Percentiles rank a stretch among this genome's conserved stretches.
Evolutionary conservation across 2,888 invertebrate species (phyloP).

Genomic region (Drosophila ustulata): DNA sequence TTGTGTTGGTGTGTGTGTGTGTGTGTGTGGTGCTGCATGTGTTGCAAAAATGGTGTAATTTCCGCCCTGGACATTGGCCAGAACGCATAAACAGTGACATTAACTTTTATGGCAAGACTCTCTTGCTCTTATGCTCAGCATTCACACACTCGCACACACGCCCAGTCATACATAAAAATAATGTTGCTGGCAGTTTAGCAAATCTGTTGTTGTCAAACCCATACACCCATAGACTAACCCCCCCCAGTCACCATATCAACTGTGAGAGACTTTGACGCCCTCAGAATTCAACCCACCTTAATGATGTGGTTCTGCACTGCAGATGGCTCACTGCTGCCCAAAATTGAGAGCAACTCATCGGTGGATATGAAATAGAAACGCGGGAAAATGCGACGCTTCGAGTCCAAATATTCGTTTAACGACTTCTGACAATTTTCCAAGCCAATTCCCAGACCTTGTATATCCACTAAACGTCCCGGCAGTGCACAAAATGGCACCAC

Average conservation of each 20-base stretch:
- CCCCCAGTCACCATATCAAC: constrained; percentile 10
- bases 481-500: constrained; percentile 93
- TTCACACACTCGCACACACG: constrained; percentile 28
- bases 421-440: constrained; percentile 97
- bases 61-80: constrained; percentile 79
- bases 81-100: constrained; percentile 81
- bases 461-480: constrained; percentile 90
- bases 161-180: constrained; percentile 73
- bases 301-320: constrained; percentile 97
- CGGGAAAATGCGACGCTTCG: constrained; percentile 94
- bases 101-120: constrained; percentile 79
- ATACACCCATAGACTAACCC: constrained; percentile 9
- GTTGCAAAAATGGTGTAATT: constrained; percentile 78
- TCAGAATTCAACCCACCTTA: constrained; percentile 87
- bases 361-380: constrained; percentile 97
- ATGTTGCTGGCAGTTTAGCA: constrained; percentile 79
- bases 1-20: constrained; percentile 6
- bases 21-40: constrained; percentile 58
- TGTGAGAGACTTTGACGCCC: constrained; percentile 22
- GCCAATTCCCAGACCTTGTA: constrained; percentile 90
- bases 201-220: constrained; percentile 78
- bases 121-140: constrained; percentile 32
- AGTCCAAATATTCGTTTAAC: constrained; percentile 94
- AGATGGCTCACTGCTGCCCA: constrained; percentile 93
- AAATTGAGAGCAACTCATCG: constrained; percentile 94